Evolutionary conservation across 2,113 vertebrate genomes (phyloP).

Genomic region (Chauna torquata): DNA sequence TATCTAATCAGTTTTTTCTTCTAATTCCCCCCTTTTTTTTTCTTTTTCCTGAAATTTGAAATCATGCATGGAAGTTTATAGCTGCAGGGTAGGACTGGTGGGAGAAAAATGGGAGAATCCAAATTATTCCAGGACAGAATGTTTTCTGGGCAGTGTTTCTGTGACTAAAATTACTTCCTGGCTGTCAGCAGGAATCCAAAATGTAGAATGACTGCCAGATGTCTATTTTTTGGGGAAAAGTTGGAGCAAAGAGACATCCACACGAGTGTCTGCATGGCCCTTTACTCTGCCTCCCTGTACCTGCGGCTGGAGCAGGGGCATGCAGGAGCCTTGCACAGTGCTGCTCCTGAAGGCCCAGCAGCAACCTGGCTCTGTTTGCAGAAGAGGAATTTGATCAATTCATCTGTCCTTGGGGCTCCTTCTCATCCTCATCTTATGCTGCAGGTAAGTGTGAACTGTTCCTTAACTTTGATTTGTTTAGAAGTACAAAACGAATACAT

Average conservation of each 20-base stretch:
- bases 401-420: neutral
- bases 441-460: neutral
- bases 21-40: neutral
- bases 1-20: neutral
- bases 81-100: neutral
- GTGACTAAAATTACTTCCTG: neutral
- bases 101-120: neutral
- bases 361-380: neutral
- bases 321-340: accelerated
- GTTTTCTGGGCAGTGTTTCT: neutral
- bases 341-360: neutral
- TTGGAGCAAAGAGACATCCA: neutral
- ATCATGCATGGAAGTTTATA: neutral
- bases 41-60: neutral
- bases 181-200: neutral
- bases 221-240: accelerated
- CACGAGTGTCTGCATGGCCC: accelerated
- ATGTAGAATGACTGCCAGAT: neutral
- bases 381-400: neutral
- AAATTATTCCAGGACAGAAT: neutral
- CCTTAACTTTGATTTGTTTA: neutral
- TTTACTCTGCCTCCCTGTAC: neutral
- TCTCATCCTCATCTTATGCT: accelerated
- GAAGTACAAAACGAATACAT: neutral
- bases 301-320: neutral